Base-by-base conservation (phyloP, 1,140 invertebrate genomes). In the Hesperophylax magnus region DNA sequence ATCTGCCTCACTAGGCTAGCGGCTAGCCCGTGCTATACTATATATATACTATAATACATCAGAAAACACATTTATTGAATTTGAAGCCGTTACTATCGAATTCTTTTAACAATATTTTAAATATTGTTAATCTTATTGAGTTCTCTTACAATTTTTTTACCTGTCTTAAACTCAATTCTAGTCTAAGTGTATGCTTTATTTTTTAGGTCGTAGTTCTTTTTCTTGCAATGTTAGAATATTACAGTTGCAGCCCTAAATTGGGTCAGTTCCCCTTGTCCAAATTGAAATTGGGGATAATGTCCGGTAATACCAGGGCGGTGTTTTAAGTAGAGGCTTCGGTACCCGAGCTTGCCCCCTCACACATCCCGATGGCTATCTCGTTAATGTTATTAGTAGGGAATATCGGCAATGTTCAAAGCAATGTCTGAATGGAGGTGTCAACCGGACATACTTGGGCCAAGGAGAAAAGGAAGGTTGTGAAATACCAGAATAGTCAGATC, bases 201-300 rank as follows among this genome's bases (percentile, higher is more conserved):
- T 39, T 39, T 8, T 8, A 39, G 9, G 34, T 39, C 34, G 34
- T 8, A 9, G 3, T 47, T 47, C 39, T 47, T 39, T 8, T 39
- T 47, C 39, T 47, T 47, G 8, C 11, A 14, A 11, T 47, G 39
- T 47, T 14, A 47, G 8, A 47, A 31, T 67, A 17, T 47, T 69
- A 17, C n/a, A 39, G 34, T 69, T n/a, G 65, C 65, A 69, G 17
- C 65, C 65, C 34, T 69, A 34, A 76, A 34, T 27, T 52, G 60
- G 76, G 27, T 60, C 47, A 34, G 65, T 60, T 72, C 27, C 11
- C 34, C 65, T 20, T 69, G 75, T 71, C 80, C 77, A 77, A 77
- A 77, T 81, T 81, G 74, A 81, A 81, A 81, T 81, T 81, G 77
- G 79, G 65, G 75, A 65, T 60, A 76, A 80, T 80, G 27, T 22